A percentile compares a stretch with the other conserved stretches of the same genome.
These are phyloP conservation scores for Oscheius sp. DNA, from an alignment of 2,888 invertebrate species.

Conservation along the genomic window DNA sequence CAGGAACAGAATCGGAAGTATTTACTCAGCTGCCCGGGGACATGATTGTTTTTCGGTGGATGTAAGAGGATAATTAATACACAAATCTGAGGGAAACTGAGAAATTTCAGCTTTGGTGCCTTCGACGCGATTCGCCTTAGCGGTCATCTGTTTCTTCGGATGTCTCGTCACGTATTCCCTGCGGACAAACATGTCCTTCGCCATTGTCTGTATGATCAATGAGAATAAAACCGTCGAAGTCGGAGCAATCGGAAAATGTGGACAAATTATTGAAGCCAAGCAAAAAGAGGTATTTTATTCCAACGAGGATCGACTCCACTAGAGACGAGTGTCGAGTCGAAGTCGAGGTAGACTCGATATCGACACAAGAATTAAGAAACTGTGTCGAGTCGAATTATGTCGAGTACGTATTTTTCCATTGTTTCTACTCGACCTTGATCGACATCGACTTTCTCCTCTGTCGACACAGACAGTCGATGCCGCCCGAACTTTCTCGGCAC, in stretches of 20 bases:
- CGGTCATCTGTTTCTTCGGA: conserved; percentile 87
- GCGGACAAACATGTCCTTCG: conserved; percentile 90
- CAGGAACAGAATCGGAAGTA: conserved; percentile 21
- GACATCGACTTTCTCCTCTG: too few species aligned
- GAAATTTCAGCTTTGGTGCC: conserved; percentile 65
- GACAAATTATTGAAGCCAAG: conserved; percentile 27
- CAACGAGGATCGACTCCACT: too few species aligned
- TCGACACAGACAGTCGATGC: too few species aligned
- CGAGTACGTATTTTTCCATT: too few species aligned
- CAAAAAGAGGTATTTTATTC: conserved; percentile 30
- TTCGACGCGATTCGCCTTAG: conserved; percentile 78
- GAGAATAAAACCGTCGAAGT: conserved; percentile 40
- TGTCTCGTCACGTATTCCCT: conserved; percentile 90
- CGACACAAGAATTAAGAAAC: too few species aligned
- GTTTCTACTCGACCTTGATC: too few species aligned
- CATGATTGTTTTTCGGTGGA: conserved; percentile 1
- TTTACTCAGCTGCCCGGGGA: conserved; percentile 30
- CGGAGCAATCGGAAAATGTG: conserved; percentile 11
- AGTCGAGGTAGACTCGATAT: too few species aligned
- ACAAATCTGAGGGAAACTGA: not conserved
- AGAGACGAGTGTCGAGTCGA: too few species aligned
- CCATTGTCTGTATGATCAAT: conserved; percentile 89
- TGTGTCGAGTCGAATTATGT: too few species aligned
- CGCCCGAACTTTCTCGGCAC: too few species aligned
- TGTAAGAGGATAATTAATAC: not conserved